Conservation (phyloP, 1,140 invertebrate genomes). For the Amyelois transitella region DNA sequence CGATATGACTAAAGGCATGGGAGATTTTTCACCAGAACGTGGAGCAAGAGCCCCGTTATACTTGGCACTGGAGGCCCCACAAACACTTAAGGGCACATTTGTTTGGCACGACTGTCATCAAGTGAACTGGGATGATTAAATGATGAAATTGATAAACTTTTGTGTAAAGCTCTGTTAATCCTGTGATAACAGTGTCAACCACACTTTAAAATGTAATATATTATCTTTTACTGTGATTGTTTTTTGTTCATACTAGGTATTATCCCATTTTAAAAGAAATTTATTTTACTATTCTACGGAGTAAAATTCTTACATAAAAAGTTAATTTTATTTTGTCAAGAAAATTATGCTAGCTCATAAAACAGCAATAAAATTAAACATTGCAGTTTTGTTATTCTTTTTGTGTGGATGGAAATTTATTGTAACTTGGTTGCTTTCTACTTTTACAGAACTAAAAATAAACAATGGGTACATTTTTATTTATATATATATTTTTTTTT, state of each 20-base stretch:
- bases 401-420: too few relatives aligned
- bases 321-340: too few relatives aligned
- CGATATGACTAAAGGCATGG: slow-evolving; percentile 84
- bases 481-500: too few relatives aligned
- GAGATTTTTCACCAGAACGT: slow-evolving; percentile 80
- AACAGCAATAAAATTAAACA: too few relatives aligned
- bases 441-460: too few relatives aligned
- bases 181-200: slow-evolving; percentile 70
- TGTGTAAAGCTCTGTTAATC: slow-evolving; percentile 35
- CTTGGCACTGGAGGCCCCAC: slow-evolving; percentile 65
- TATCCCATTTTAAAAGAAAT: background rate
- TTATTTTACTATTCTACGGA: too few relatives aligned
- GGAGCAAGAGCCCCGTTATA: slow-evolving; percentile 73
- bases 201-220: slow-evolving; percentile 61
- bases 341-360: too few relatives aligned
- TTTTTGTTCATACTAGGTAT: slow-evolving; percentile 34
- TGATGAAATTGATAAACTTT: slow-evolving; percentile 36
- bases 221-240: too few relatives aligned
- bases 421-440: too few relatives aligned
- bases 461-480: too few relatives aligned
- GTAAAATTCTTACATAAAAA: too few relatives aligned
- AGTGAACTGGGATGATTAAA: slow-evolving; percentile 72
- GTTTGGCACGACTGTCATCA: slow-evolving; percentile 70
- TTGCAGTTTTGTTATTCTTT: too few relatives aligned
- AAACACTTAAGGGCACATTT: slow-evolving; percentile 66